Evolutionary conservation across 2,113 vertebrate genomes (phyloP), one percentile per base, ranked within the genome.

Genomic region (Sinocyclocheilus anophthalmus): DNA sequence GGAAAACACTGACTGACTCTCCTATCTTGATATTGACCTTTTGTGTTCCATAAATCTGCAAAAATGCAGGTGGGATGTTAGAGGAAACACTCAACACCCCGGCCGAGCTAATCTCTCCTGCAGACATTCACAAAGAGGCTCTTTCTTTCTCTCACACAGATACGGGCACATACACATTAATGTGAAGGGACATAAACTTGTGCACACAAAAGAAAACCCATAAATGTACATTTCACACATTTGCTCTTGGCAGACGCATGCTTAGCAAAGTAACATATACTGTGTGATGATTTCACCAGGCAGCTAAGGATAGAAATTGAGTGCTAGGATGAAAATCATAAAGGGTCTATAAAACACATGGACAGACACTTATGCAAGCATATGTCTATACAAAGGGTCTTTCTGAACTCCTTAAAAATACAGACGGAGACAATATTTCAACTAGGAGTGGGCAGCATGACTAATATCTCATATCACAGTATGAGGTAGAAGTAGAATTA

Each of bases 1-100:
- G 94, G 94, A 94, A 94, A 89, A 84, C 53, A 78, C 82, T 81
- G 83, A 90, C 84, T 76, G 86, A 89, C 85, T 89, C 86, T 85
- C 33, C 92, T 90, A 90, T 91, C 92, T 83, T 89, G 88, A 91
- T 92, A 91, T 90, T 92, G 93, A 91, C 91, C 93, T 91, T 93
- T 93, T 92, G 92, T 92, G 86, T 88, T 87, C 90, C 79, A 78
- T 86, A 89, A 91, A 87, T 92, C 91, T 85, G 85, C 73, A 5
- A 30, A 73, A 87, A 91, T 93, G 90, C 89, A 88, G 92, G 91
- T 80, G 90, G 93, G 91, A 90, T 89, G 88, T 89, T 90, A 88
- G 88, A 92, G 84, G 76, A 85, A 83, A 81, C 78, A 78, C 75
- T 87, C 84, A 81, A 63, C 81, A n/a, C 57, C 67, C 76, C 61